Conservation (phyloP, 2,797 vertebrate species). For the Melopsittacus undulatus region DNA sequence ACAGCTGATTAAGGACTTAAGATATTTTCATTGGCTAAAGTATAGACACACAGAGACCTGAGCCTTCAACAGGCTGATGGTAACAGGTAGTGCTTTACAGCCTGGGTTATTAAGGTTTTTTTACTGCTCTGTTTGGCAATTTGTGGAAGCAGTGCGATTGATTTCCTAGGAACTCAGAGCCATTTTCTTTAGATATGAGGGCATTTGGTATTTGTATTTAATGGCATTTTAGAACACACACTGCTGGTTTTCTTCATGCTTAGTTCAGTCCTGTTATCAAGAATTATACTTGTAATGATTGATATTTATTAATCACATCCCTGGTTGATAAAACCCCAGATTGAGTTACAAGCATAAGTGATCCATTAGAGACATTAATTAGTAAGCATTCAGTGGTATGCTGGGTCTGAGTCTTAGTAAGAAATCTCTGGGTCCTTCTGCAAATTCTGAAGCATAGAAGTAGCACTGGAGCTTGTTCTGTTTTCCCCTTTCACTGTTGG, state of each 20-base stretch:
- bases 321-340: background rate
- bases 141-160: background rate
- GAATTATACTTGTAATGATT: background rate
- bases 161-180: background rate
- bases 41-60: too few relatives aligned
- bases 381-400: background rate
- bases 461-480: background rate
- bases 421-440: background rate
- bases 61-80: background rate
- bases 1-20: background rate
- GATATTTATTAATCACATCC: background rate
- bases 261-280: slow-evolving; percentile 9
- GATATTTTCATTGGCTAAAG: background rate
- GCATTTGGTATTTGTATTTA: background rate
- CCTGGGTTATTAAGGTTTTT: background rate
- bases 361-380: background rate
- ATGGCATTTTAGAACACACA: background rate
- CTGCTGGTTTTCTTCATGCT: background rate
- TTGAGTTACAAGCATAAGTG: background rate
- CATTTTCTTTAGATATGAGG: background rate
- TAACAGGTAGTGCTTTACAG: background rate
- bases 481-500: background rate
- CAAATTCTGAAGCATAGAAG: slow-evolving; percentile 12
- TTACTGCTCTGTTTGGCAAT: background rate
- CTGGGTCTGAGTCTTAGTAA: background rate